These are phyloP conservation scores for Cabera pusaria DNA, from an alignment of 2,888 invertebrate genomes.

Conservation along the genomic window DNA sequence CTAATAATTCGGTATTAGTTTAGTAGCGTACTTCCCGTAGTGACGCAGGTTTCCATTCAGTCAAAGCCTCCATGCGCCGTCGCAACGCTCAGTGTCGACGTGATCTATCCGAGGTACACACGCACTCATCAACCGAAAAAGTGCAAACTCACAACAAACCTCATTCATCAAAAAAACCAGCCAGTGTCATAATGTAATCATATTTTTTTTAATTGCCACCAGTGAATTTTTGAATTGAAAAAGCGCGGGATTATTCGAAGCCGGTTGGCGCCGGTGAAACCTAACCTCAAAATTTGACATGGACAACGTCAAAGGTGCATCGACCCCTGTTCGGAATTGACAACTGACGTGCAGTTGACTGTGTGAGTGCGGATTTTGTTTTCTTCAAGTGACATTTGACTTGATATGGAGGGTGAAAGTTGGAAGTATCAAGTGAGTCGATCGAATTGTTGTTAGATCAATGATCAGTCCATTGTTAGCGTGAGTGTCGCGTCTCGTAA, in stretches of 20 bases:
- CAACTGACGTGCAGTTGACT: conserved; percentile 46
- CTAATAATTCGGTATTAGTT: conserved; percentile 64
- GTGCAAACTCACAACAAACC: conserved; percentile 7
- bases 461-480: too few relatives aligned
- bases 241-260: conserved; percentile 8
- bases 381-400: conserved; percentile 55
- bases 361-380: conserved; percentile 73
- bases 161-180: conserved; percentile 5
- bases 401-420: conserved; percentile 58
- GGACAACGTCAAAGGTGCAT: conserved; percentile 56
- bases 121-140: conserved; percentile 66
- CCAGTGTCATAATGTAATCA: background rate
- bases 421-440: conserved; percentile 52
- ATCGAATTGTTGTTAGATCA: too few relatives aligned
- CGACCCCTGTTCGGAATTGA: conserved; percentile 48
- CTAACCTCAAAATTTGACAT: conserved; percentile 52
- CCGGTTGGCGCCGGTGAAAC: conserved; percentile 48
- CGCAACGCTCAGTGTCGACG: conserved; percentile 73
- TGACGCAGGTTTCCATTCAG: conserved; percentile 77
- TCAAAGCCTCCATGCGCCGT: conserved; percentile 62
- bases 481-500: too few relatives aligned
- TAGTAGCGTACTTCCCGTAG: conserved; percentile 75
- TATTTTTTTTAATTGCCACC: conserved; percentile 8
- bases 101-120: conserved; percentile 78
- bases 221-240: conserved; percentile 13